Evolutionary conservation across 1,140 invertebrate genomes (phyloP), one percentile per base, ranked within the genome.

Genomic region (Drosophila lacteicornis): DNA sequence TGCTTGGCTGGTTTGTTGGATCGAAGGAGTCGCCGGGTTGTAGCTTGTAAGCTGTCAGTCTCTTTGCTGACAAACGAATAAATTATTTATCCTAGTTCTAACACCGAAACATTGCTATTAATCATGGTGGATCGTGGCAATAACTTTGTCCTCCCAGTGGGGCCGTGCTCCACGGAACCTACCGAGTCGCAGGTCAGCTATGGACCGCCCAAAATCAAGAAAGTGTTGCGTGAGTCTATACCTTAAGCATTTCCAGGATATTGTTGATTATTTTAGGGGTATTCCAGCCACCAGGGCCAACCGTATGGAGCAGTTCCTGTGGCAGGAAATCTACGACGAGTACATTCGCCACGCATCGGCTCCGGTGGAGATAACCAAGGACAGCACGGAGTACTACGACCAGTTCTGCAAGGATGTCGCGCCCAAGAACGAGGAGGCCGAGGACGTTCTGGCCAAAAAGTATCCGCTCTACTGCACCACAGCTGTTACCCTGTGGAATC

Each of bases 381-480:
- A 81, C 22, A 71, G 78, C 7, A 76, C 86, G 0, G 91, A 92
- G 55, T 92, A 92, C 36, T 92, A 77, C 43, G 91, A 88, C 45
- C 61, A 92, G 12, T 92, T 66, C 63, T 92, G 91, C 49, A 92
- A 92, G 63, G 79, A 92, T 33, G 53, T 79, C 27, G 79, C 84
- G 7, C 62, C 57, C 0, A 90, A 90, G 27, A 60, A 92, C 57
- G 77, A 77, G 22, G 91, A 78, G 36, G 59, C 50, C 8, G 80
- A 79, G 51, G 82, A 91, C n/a, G 47, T 53, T 12, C 57, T 91
- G 7, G 49, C 75, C n/a, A 79, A 75, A 51, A 87, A 88, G 40
- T 91, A 92, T 75, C 91, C 91, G 2, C 59, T 92, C 0, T 92
- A 92, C 45, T 88, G 91, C 22, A 92, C 91, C 5, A 76, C 75